phyloP scores from a whole-genome alignment of 2,888 invertebrate genomes.

The Ommatoiulus sabulosus region DNA sequence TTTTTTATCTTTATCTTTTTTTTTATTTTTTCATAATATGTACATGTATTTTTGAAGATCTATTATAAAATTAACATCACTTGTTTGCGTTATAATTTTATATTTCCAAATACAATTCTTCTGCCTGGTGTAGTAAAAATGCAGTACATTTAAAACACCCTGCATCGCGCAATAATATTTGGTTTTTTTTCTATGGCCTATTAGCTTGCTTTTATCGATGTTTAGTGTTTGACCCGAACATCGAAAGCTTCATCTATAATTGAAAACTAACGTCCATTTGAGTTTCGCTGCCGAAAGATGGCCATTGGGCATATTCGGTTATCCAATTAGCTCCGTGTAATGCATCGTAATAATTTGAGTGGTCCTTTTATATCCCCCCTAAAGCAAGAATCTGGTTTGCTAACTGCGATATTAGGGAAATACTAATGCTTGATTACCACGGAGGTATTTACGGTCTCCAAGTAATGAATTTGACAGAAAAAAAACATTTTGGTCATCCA shows the following conservation, averaged over 20 bases:
- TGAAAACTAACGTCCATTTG: slow-evolving; percentile 2
- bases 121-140: too few species aligned
- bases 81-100: too few species aligned
- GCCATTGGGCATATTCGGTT: not conserved
- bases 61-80: too few species aligned
- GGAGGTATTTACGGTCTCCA: not conserved
- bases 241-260: slow-evolving; percentile 3
- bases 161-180: not conserved
- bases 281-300: slow-evolving; percentile 1
- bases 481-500: too few species aligned
- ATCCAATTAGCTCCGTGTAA: not conserved
- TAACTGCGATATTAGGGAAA: not conserved
- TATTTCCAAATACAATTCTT: too few species aligned
- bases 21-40: too few species aligned
- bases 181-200: not conserved
- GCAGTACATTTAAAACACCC: not conserved
- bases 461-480: too few species aligned
- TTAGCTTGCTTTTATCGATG: not conserved
- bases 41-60: too few species aligned
- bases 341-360: slow-evolving; percentile 2
- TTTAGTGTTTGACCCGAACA: not conserved
- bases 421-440: not conserved
- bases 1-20: too few species aligned
- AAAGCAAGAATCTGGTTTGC: not conserved
- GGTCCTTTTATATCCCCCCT: not conserved